A percentile compares a stretch with the other conserved stretches of the same genome.
Conservation (phyloP, 1,140 invertebrate genomes). For the Hydropsyche tenuis region DNA sequence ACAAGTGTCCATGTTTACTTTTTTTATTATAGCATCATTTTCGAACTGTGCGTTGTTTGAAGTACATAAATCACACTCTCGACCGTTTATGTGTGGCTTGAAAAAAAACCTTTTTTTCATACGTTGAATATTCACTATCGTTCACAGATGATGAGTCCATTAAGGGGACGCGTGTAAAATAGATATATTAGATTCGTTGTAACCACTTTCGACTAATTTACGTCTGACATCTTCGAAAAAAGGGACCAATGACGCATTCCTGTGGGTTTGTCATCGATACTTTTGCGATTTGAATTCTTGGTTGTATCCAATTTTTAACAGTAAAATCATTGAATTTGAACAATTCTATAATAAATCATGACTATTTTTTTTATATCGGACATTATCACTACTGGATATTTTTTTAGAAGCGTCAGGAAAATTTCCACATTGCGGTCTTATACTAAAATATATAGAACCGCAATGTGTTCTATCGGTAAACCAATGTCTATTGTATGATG, state of each 20-base stretch:
- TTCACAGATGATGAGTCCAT: slow-evolving; percentile 37
- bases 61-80: slow-evolving; percentile 3
- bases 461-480: too few species aligned
- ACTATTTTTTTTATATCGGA: too few species aligned
- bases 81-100: neutral
- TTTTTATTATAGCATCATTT: too few species aligned
- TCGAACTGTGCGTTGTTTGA: too few species aligned
- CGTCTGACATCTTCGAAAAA: slow-evolving; percentile 18
- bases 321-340: neutral
- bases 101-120: slow-evolving; percentile 22
- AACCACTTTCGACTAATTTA: slow-evolving; percentile 36
- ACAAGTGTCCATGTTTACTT: too few species aligned
- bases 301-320: too few species aligned
- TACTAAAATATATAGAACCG: neutral
- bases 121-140: slow-evolving; percentile 12
- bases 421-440: neutral
- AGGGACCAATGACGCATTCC: slow-evolving; percentile 12
- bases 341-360: too few species aligned
- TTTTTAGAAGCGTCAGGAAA: too few species aligned
- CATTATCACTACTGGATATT: too few species aligned
- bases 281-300: too few species aligned
- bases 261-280: slow-evolving; percentile 1
- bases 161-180: slow-evolving; percentile 27
- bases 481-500: too few species aligned
- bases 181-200: slow-evolving; percentile 14